Evolutionary conservation across 2,113 vertebrate species (phyloP), one percentile per base, ranked within the genome.

Genomic region (Larimichthys crocea): DNA sequence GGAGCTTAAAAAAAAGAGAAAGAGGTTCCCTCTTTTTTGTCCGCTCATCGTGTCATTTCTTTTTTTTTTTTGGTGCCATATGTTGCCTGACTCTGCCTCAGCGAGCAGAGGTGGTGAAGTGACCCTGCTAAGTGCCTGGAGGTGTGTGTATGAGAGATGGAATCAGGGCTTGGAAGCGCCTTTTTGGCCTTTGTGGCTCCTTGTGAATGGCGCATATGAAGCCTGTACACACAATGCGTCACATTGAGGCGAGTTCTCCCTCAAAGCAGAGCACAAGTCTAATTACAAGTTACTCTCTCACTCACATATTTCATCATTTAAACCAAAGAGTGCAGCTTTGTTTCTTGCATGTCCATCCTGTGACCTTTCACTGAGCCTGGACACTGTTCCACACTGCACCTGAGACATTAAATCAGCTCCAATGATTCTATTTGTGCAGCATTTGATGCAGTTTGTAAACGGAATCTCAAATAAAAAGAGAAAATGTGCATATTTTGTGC

Each of bases 171-270:
- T 86, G 35, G 26, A 62, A 73, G 84, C 70, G 78, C 63, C 66
- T 79, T 63, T 40, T 72, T 70, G 79, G 79, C 84, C 86, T 82
- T 59, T 79, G 76, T 83, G 73, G 50, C 61, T 70, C 61, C 64
- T 46, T 8, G 76, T 79, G 72, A 74, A 75, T 86, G 86, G 80
- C 78, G 80, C 83, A 82, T 17, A 53, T 57, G 55, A 67, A 84
- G 53, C 61, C 16, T 26, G 74, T 12, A 49, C 76, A 53, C 76
- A 71, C 79, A 66, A 80, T 89, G 88, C 90, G 87, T 74, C 85
- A 40, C 35, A 86, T 0, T 24, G 64, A 81, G 57, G 48, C 60
- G 62, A 62, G 4, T 61, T 86, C 49, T 68, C 24, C 59, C 56
- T 59, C 53, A 68, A 49, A 83, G 17, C 44, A 53, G 16, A 52